Conservation (phyloP, 2,113 vertebrate species). For the Bostrychus sinensis region DNA sequence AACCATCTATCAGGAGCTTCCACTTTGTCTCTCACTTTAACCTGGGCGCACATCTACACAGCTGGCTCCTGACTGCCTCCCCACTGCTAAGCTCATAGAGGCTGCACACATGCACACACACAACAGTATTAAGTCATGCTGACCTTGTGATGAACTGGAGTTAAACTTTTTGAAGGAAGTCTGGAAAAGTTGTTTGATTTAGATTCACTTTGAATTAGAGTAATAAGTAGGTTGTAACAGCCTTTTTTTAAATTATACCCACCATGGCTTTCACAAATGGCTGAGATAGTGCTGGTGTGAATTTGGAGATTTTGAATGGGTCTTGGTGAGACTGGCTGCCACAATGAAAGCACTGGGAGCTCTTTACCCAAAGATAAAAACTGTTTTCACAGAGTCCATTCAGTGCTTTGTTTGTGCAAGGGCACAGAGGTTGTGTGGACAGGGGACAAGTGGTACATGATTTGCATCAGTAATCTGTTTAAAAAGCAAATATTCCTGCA, state of each 20-base stretch:
- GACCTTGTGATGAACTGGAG: constrained; percentile 1
- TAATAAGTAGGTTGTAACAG: no score
- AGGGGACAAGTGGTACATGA: constrained; percentile 13
- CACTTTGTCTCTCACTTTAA: constrained; percentile 25
- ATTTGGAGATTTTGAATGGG: not conserved
- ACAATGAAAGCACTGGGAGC: constrained; percentile 36
- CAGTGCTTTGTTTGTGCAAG: constrained; percentile 38
- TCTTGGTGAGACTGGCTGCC: constrained; percentile 24
- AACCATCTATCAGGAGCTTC: constrained; percentile 26
- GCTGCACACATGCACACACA: not conserved
- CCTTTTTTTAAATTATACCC: no score
- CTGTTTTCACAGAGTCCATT: constrained; percentile 18
- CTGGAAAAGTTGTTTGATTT: no score
- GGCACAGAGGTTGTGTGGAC: constrained; percentile 11
- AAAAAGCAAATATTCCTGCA: not conserved
- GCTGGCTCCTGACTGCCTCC: not conserved
- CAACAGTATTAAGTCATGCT: not conserved
- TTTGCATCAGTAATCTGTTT: constrained; percentile 21
- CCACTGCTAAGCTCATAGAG: no score
- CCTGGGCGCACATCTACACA: constrained; percentile 36
- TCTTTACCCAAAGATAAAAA: constrained; percentile 22
- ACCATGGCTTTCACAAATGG: no score
- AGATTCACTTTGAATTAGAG: no score
- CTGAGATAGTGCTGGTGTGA: no score
- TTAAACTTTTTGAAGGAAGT: no score